Base-by-base conservation (phyloP, 1,140 invertebrate genomes). In the Eumaeus atala region DNA sequence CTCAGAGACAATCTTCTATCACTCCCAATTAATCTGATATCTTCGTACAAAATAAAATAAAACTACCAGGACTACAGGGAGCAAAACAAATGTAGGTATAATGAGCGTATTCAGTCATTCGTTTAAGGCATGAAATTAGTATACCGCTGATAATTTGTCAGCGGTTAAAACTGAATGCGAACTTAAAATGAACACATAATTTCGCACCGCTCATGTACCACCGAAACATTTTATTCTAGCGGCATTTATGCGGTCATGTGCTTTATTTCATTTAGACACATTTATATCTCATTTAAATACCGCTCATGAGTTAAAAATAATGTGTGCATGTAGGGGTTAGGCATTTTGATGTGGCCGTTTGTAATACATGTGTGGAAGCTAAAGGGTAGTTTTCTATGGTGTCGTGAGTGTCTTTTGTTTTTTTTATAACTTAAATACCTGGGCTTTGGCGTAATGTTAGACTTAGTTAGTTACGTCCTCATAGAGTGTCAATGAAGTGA, bases 141-240 rank as follows among this genome's bases (percentile, higher is more conserved):
- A 17, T 28, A 28, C 21, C 14, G 40, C 40, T 14, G 21, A 44
- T 44, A 44, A 44, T 44, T 44, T 16, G 40, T 17, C 40, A 44
- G 49, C 44, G 52, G 51, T 47, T 56, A 58, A 62, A 62, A 62
- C 57, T 55, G 54, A 35, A 50, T 48, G 51, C 49, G 51, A 47
- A 61, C 54, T 53, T 51, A 57, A 58, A 54, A 57, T 57, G 47
- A 33, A 34, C 49, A 48, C 51, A 51, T 51, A 48, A 58, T 57
- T 57, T 50, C 40, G 48, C n/a, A 11, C 38, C 34, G 57, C n/a
- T n/a, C n/a, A 61, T 61, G 56, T 61, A 53, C 51, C 53, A 53
- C 33, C 37, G 36, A 12, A 28, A 28, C 47, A 54, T 61, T 61
- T 61, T 61, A 61, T 61, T 56, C 56, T 44, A 52, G 53, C 44